phyloP scores from a whole-genome alignment of 1,140 invertebrate genomes.

The Goniozus legneri region DNA sequence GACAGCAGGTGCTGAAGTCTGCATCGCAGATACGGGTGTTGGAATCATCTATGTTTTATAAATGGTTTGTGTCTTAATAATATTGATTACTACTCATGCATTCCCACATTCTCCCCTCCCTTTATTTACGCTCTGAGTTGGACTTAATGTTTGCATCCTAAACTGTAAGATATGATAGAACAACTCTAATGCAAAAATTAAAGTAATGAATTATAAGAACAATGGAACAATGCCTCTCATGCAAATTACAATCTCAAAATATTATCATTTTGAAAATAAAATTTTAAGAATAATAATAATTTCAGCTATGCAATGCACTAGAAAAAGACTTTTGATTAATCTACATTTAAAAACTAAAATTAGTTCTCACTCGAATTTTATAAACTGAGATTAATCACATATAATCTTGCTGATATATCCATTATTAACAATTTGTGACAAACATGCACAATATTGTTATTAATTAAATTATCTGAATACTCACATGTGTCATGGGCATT shows the following conservation, averaged over 20 bases:
- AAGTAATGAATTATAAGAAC: too few relatives aligned
- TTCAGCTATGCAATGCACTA: too few relatives aligned
- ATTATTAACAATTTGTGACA: too few relatives aligned
- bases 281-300: too few relatives aligned
- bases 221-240: too few relatives aligned
- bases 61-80: constrained; percentile 35
- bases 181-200: too few relatives aligned
- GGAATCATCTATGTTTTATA: constrained; percentile 49
- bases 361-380: neutral
- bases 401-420: too few relatives aligned
- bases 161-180: too few relatives aligned
- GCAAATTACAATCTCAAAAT: too few relatives aligned
- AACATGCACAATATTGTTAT: too few relatives aligned
- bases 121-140: constrained; percentile 20
- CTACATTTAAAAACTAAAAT: constrained; percentile 2
- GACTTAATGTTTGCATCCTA: neutral
- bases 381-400: constrained; percentile 4
- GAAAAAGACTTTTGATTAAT: too few relatives aligned
- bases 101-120: constrained; percentile 19
- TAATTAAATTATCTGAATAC: constrained; percentile 19
- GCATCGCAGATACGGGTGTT: constrained; percentile 53
- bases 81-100: constrained; percentile 36
- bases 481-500: constrained; percentile 53
- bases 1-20: constrained; percentile 51
- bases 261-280: too few relatives aligned